Evolutionary conservation across 2,888 invertebrate genomes (phyloP).

Genomic region (Trissolcus japonicus): DNA sequence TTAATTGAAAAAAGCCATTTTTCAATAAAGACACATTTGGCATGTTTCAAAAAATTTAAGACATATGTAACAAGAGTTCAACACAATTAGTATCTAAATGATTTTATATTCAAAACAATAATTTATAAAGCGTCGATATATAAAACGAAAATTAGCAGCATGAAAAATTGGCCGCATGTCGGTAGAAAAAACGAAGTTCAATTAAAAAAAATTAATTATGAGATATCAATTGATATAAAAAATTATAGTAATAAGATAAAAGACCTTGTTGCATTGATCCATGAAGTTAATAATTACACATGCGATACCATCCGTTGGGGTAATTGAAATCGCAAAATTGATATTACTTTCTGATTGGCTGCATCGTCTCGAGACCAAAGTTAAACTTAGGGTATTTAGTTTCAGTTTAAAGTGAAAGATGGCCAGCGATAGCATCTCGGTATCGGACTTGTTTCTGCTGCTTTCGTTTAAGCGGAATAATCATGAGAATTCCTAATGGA

Average conservation of each 20-base stretch:
- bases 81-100: too few relatives aligned
- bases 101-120: too few relatives aligned
- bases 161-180: too few relatives aligned
- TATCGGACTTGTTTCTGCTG: conserved; percentile 61
- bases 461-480: conserved; percentile 67
- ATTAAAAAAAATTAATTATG: too few relatives aligned
- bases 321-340: conserved; percentile 42
- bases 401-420: conserved; percentile 73
- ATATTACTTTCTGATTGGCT: background rate
- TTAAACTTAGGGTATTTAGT: conserved; percentile 71
- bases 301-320: conserved; percentile 2
- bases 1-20: too few relatives aligned
- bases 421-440: conserved; percentile 66
- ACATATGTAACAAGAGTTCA: too few relatives aligned
- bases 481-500: conserved; percentile 73
- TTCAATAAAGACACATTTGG: too few relatives aligned
- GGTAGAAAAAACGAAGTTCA: too few relatives aligned
- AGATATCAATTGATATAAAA: too few relatives aligned
- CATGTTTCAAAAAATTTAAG: too few relatives aligned
- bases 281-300: conserved; percentile 14
- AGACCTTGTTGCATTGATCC: conserved; percentile 1
- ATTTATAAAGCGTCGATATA: too few relatives aligned
- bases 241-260: background rate
- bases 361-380: conserved; percentile 48
- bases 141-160: too few relatives aligned